Percentiles rank a stretch among this genome's conserved stretches.
These are phyloP conservation scores for Aradophagus sp. DNA, from an alignment of 1,140 invertebrate species.

Conservation along the genomic window DNA sequence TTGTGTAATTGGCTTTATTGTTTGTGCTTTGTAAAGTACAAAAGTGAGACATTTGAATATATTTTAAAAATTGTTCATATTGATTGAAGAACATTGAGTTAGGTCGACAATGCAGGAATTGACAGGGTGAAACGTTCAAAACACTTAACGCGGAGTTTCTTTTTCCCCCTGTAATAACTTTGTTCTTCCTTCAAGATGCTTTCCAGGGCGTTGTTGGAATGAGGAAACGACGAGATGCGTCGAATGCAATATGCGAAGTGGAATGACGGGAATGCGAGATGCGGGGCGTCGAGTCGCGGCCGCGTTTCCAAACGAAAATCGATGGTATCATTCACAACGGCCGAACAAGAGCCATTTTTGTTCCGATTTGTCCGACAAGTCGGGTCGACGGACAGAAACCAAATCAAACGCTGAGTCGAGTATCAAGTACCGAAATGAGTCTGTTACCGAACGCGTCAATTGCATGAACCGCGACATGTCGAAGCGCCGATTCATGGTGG, in stretches of 20 bases:
- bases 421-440: slow-evolving; percentile 26
- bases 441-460: background rate
- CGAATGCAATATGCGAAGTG: slow-evolving; percentile 19
- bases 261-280: slow-evolving; percentile 36
- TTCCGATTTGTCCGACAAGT: slow-evolving; percentile 32
- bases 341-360: slow-evolving; percentile 21
- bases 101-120: background rate
- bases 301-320: slow-evolving; percentile 32
- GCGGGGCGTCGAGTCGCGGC: slow-evolving; percentile 9
- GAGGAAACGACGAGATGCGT: slow-evolving; percentile 37
- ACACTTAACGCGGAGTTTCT: background rate
- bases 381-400: slow-evolving; percentile 14
- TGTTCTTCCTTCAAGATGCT: slow-evolving; percentile 29
- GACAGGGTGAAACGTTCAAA: too few species aligned
- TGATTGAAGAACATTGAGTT: background rate
- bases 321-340: slow-evolving; percentile 21
- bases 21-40: background rate
- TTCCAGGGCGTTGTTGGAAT: slow-evolving; percentile 25
- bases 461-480: slow-evolving; percentile 3
- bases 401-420: slow-evolving; percentile 24
- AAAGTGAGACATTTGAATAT: background rate
- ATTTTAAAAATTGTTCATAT: too few species aligned
- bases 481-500: slow-evolving; percentile 9
- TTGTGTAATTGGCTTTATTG: too few species aligned
- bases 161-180: slow-evolving; percentile 4